These are phyloP conservation scores for Picathartes gymnocephalus DNA, from an alignment of 2,113 vertebrate species.

Conservation along the genomic window DNA sequence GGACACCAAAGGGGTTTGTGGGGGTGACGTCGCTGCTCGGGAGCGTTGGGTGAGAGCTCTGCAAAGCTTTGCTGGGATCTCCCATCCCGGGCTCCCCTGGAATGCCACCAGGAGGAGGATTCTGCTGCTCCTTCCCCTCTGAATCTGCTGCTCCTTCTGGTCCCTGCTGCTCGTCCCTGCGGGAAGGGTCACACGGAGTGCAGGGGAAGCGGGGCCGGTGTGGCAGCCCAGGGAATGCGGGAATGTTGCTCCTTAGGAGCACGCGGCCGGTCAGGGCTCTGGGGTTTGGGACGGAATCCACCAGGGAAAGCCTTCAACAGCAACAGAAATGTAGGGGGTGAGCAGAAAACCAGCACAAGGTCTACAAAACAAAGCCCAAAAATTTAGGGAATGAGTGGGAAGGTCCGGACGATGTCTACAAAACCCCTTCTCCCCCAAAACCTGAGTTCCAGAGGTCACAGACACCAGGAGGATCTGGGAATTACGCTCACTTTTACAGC, in stretches of 20 bases:
- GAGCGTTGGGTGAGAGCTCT: not conserved
- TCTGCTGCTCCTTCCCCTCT: not conserved
- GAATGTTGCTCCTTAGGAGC: not conserved
- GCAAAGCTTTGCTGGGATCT: not conserved
- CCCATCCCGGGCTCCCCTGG: not conserved
- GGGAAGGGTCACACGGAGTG: not conserved
- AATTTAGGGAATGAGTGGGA: not conserved
- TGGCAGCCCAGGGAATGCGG: not conserved
- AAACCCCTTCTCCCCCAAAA: not conserved
- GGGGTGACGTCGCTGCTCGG: not conserved
- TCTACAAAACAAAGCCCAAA: not conserved
- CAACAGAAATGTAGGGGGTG: rapidly evolving
- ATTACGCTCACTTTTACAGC: not conserved
- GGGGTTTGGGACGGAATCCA: not conserved
- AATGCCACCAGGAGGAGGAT: not conserved
- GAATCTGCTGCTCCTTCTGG: not conserved
- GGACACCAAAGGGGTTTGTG: not conserved
- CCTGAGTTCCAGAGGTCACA: not conserved
- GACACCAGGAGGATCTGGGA: not conserved
- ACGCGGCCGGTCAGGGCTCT: not conserved
- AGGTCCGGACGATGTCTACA: rapidly evolving
- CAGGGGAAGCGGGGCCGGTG: not conserved
- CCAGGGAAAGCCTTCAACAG: not conserved
- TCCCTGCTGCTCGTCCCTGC: not conserved
- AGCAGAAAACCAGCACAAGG: not conserved